phyloP scores from a whole-genome alignment of 2,113 vertebrate genomes.

The Probosciger aterrimus region DNA sequence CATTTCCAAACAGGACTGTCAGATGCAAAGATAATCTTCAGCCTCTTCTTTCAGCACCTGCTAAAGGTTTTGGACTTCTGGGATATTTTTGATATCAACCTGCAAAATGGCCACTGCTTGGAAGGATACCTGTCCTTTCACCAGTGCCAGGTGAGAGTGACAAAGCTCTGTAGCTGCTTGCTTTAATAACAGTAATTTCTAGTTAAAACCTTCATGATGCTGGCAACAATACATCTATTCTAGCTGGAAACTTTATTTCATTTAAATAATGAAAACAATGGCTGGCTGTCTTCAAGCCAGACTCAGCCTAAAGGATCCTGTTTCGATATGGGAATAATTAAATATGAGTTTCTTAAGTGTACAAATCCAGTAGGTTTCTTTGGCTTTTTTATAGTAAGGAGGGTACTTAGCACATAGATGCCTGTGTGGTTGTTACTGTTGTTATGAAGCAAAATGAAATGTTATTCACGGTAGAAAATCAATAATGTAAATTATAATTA shows the following conservation, averaged over 20 bases:
- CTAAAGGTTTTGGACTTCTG: constrained; percentile 52
- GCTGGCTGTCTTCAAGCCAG: neutral
- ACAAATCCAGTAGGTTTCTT: neutral
- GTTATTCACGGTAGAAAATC: neutral
- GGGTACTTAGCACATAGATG: neutral
- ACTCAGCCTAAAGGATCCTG: neutral
- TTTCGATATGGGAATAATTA: neutral
- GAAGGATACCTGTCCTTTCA: constrained; percentile 62
- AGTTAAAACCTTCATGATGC: neutral
- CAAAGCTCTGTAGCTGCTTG: neutral
- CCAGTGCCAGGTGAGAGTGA: constrained; percentile 50
- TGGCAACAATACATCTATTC: neutral
- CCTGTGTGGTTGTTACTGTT: neutral
- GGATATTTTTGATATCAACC: constrained; percentile 28
- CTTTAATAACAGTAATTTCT: neutral
- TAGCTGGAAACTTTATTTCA: neutral
- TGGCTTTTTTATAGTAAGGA: neutral
- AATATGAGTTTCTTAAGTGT: neutral
- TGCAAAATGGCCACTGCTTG: constrained; percentile 56
- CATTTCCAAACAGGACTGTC: constrained; percentile 20
- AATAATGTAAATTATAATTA: neutral
- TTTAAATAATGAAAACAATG: neutral
- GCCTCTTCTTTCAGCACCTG: constrained; percentile 64
- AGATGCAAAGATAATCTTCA: constrained; percentile 70
- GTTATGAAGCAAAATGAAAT: neutral